Evolutionary conservation across 2,113 vertebrate species (phyloP).

Genomic region (Cinclus cinclus): DNA sequence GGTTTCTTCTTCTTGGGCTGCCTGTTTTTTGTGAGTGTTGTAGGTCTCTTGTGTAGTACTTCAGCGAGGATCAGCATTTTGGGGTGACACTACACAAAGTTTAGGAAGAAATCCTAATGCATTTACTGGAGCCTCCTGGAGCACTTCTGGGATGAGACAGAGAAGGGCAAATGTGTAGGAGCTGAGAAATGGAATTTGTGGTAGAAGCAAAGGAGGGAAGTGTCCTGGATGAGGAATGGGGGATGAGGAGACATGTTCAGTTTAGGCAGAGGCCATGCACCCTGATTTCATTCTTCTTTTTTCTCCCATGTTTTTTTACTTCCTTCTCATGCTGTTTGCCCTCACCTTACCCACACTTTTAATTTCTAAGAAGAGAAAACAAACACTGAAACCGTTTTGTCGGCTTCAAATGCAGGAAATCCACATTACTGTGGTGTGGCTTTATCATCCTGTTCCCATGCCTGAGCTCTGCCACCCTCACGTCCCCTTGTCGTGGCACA

Average conservation of each 20-base stretch:
- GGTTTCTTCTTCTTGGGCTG: not conserved
- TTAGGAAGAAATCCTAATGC: not conserved
- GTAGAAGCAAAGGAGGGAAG: not conserved
- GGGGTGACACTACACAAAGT: not conserved
- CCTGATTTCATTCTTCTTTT: not conserved
- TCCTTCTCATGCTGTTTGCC: accelerated
- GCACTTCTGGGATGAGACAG: not conserved
- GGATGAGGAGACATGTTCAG: not conserved
- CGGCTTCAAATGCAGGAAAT: slow-evolving; percentile 6
- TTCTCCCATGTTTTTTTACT: accelerated
- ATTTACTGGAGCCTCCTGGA: not conserved
- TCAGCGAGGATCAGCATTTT: not conserved
- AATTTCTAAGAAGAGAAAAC: not conserved
- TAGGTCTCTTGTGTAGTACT: not conserved
- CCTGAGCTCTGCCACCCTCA: not conserved
- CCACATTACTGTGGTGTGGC: not conserved
- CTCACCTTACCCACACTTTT: accelerated
- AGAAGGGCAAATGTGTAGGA: not conserved
- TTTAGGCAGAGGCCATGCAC: not conserved
- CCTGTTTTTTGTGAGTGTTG: accelerated
- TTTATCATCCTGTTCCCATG: not conserved
- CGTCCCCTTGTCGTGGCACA: not conserved
- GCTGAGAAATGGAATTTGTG: not conserved
- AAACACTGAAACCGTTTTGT: accelerated
- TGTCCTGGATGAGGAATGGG: not conserved